Percentiles rank a stretch among this genome's conserved stretches.
These are phyloP conservation scores for Ancistrus triradiatus DNA, from an alignment of 2,113 vertebrate genomes.

Conservation along the genomic window DNA sequence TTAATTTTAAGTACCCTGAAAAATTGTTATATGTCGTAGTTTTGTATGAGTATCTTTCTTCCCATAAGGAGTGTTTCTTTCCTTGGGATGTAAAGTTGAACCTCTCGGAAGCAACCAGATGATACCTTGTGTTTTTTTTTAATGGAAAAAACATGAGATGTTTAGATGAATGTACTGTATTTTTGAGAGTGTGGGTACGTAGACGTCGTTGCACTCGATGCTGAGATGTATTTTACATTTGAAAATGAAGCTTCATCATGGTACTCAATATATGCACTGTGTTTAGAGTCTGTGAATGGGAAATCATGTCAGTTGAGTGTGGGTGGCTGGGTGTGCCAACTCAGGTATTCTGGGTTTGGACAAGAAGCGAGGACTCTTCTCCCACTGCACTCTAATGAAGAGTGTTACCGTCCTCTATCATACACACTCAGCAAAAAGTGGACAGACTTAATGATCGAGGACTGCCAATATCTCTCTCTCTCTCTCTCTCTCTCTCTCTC, in stretches of 20 bases:
- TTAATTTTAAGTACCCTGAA: too few relatives aligned
- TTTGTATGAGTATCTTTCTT: neutral
- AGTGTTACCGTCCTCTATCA: neutral
- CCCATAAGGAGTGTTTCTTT: neutral
- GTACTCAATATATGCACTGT: too few relatives aligned
- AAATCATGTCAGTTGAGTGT: too few relatives aligned
- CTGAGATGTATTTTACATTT: too few relatives aligned
- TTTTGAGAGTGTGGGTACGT: too few relatives aligned
- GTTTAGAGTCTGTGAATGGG: too few relatives aligned
- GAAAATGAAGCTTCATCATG: too few relatives aligned
- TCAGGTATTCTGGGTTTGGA: neutral
- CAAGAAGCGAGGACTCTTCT: neutral
- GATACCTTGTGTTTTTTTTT: too few relatives aligned
- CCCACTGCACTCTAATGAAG: slow-evolving; percentile 1
- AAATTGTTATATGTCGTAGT: too few relatives aligned
- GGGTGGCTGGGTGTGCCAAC: neutral
- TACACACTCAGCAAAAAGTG: neutral
- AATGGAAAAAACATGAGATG: neutral
- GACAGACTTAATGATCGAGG: neutral
- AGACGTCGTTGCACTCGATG: too few relatives aligned
- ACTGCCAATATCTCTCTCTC: neutral
- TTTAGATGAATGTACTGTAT: neutral
- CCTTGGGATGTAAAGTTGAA: neutral
- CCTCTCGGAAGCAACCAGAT: neutral
- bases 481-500: neutral